These are phyloP conservation scores for Poliocrania exsul DNA, from an alignment of 2,797 vertebrate species.

Conservation along the genomic window DNA sequence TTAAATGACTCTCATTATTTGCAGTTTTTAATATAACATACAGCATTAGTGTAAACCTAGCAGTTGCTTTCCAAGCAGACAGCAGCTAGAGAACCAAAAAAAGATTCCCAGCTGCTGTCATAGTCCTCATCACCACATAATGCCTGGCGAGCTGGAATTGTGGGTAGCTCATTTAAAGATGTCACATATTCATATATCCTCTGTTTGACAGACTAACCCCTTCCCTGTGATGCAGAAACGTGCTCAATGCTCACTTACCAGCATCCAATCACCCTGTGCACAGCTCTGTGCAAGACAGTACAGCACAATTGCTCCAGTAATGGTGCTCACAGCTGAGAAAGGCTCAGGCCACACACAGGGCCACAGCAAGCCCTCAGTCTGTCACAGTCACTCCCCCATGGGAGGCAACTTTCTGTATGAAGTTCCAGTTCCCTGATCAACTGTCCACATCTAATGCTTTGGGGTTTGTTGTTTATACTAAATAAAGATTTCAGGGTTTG, in stretches of 20 bases:
- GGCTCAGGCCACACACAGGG: neutral
- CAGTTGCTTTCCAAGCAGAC: conserved; percentile 20
- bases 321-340: fast-evolving
- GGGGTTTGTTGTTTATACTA: neutral
- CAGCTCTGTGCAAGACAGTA: neutral
- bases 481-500: neutral
- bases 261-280: neutral
- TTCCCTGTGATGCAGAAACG: neutral
- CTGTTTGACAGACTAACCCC: neutral
- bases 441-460: neutral
- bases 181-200: neutral
- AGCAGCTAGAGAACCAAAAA: conserved; percentile 27
- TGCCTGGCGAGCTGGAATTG: conserved; percentile 11
- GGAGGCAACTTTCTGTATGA: neutral
- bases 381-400: neutral
- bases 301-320: neutral
- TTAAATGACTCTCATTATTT: neutral
- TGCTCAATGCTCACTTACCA: neutral
- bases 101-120: conserved; percentile 26
- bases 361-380: neutral
- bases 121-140: conserved; percentile 36
- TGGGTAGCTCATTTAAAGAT: conserved; percentile 18
- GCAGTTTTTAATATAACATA: neutral
- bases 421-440: neutral
- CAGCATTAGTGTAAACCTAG: neutral